phyloP scores from a whole-genome alignment of 1,140 invertebrate genomes.

The Phenacoccus solenopsis region DNA sequence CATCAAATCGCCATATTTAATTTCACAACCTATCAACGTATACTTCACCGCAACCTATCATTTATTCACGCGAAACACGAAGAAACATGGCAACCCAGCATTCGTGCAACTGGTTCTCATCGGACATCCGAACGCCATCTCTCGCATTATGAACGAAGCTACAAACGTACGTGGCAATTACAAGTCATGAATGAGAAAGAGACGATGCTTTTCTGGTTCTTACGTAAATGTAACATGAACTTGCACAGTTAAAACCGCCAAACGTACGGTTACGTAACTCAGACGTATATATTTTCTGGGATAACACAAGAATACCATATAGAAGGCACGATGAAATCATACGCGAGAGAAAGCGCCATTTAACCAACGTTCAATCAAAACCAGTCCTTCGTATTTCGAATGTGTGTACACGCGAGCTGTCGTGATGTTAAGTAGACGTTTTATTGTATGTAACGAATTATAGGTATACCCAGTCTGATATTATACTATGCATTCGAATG shows the following conservation, averaged over 20 bases:
- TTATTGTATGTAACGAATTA: too few relatives aligned
- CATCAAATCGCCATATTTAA: too few relatives aligned
- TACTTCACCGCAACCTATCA: too few relatives aligned
- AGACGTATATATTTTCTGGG: not conserved
- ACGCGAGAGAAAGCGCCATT: not conserved
- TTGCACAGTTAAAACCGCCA: constrained; percentile 1
- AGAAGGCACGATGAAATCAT: not conserved
- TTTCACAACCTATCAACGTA: too few relatives aligned
- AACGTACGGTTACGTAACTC: not conserved
- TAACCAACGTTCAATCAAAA: not conserved
- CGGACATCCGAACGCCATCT: not conserved
- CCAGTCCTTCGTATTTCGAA: not conserved
- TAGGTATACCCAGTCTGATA: too few relatives aligned
- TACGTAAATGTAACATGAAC: constrained; percentile 2
- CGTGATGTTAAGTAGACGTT: too few relatives aligned
- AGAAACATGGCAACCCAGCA: not conserved
- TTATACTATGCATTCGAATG: too few relatives aligned
- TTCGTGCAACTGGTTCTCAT: not conserved
- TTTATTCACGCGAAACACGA: too few relatives aligned
- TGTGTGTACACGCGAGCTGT: too few relatives aligned
- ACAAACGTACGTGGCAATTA: not conserved
- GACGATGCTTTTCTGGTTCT: not conserved
- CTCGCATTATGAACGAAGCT: not conserved
- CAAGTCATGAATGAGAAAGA: not conserved
- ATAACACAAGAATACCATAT: not conserved